Conservation (phyloP, 2,113 vertebrate genomes). For the Anolis carolinensis region DNA sequence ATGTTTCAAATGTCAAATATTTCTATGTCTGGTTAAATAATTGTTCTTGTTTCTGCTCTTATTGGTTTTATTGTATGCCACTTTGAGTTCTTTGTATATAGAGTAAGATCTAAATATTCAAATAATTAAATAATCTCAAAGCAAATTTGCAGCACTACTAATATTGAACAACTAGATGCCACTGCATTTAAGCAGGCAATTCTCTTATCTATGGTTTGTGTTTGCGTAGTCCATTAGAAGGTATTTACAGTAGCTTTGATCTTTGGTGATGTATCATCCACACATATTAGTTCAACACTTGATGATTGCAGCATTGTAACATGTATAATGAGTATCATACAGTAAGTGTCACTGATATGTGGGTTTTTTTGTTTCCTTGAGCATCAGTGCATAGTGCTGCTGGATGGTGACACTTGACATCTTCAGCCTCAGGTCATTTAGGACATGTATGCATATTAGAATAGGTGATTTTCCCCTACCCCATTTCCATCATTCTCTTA, state of each 20-base stretch:
- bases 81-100: too few relatives aligned
- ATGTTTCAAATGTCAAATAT: too few relatives aligned
- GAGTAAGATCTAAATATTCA: too few relatives aligned
- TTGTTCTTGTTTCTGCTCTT: too few relatives aligned
- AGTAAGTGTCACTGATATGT: not conserved
- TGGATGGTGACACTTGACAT: not conserved
- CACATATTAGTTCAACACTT: not conserved
- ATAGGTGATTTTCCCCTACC: not conserved
- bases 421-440: not conserved
- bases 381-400: not conserved
- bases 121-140: too few relatives aligned
- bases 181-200: too few relatives aligned
- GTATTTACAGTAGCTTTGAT: not conserved
- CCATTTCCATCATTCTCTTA: not conserved
- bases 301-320: not conserved
- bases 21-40: too few relatives aligned
- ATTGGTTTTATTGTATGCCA: too few relatives aligned
- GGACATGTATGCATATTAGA: not conserved
- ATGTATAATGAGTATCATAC: not conserved
- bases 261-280: not conserved
- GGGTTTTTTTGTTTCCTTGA: not conserved
- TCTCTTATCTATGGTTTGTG: too few relatives aligned
- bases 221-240: not conserved
- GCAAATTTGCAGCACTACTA: too few relatives aligned
- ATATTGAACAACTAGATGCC: too few relatives aligned